A percentile compares a stretch with the other conserved stretches of the same genome.
Evolutionary conservation across 23 tunicate genomes (phyloP).

Genomic region (Ciona savignyi): DNA sequence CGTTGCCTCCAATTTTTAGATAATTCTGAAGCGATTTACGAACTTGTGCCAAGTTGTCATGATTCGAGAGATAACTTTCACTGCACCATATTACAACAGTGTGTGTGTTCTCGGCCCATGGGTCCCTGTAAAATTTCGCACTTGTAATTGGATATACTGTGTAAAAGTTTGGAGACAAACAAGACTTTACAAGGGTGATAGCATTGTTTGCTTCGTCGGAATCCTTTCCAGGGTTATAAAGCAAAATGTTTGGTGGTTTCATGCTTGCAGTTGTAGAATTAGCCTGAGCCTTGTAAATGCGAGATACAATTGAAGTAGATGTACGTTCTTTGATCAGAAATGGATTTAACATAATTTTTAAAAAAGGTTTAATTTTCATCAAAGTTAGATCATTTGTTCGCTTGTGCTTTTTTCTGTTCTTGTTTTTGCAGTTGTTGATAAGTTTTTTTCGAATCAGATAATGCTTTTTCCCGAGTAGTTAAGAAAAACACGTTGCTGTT

Average conservation of each 20-base stretch:
- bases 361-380: neutral
- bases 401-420: neutral
- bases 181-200: conserved; percentile 16
- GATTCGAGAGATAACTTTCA: neutral
- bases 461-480: conserved; percentile 5
- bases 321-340: conserved; percentile 14
- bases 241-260: conserved; percentile 64
- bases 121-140: conserved; percentile 18
- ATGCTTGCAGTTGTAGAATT: neutral
- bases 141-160: conserved; percentile 24
- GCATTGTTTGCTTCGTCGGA: neutral
- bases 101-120: conserved; percentile 54
- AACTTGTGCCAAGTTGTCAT: neutral
- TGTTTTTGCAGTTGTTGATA: conserved; percentile 10
- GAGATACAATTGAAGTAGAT: neutral
- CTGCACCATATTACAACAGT: conserved; percentile 14
- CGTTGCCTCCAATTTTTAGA: conserved; percentile 40
- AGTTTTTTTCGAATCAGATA: conserved; percentile 31
- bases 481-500: conserved; percentile 56
- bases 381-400: neutral
- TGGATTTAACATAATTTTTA: conserved; percentile 11
- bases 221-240: conserved; percentile 14
- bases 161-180: conserved; percentile 18
- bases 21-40: conserved; percentile 9
- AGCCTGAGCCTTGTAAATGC: neutral